Conservation (phyloP, 2,888 invertebrate species). For the Agrotis ipsilon region DNA sequence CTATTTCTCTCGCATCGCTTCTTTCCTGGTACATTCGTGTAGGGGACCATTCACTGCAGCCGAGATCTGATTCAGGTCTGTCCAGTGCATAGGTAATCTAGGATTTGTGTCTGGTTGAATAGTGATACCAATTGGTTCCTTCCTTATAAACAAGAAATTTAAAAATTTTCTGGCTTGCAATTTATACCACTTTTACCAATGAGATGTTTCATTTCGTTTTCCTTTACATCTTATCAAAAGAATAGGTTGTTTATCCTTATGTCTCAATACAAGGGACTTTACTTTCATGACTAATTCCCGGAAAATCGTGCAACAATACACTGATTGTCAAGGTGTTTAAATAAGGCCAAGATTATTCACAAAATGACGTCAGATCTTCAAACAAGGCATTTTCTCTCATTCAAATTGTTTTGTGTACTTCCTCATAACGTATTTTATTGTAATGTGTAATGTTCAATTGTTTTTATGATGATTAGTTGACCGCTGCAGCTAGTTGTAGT, state of each 20-base stretch:
- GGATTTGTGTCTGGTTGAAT: too few species aligned
- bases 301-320: constrained; percentile 42
- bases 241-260: constrained; percentile 9
- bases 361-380: constrained; percentile 21
- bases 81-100: too few species aligned
- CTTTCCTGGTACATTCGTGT: too few species aligned
- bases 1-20: too few species aligned
- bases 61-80: too few species aligned
- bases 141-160: too few species aligned
- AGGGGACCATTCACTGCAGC: too few species aligned
- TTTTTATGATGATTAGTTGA: constrained; percentile 38
- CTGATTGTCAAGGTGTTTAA: constrained; percentile 6
- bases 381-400: constrained; percentile 12
- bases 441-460: constrained; percentile 28
- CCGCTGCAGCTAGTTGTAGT: neutral
- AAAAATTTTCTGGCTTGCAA: too few species aligned
- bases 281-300: constrained; percentile 44
- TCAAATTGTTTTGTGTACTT: constrained; percentile 19
- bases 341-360: constrained; percentile 6
- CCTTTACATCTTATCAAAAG: neutral
- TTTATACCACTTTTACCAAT: neutral
- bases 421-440: neutral
- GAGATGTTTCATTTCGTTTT: neutral
- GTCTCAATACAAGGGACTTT: constrained; percentile 29
- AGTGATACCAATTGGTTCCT: too few species aligned